Evolutionary conservation across 2,888 invertebrate species (phyloP), one percentile per base, ranked within the genome.

Genomic region (Sicus ferrugineus): DNA sequence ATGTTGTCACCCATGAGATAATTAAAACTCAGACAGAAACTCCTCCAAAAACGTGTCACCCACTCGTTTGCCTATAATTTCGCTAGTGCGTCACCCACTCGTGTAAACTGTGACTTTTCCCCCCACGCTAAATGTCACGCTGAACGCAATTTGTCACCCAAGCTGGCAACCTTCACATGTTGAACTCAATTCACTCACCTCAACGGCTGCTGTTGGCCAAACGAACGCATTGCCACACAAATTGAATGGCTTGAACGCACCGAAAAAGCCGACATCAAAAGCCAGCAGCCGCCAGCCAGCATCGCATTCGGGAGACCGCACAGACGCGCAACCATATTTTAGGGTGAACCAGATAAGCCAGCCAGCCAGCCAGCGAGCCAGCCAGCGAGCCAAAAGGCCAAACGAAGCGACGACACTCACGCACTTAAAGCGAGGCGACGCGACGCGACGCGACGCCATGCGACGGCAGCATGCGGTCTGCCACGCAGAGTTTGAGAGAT

Each of bases 321-420:
- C 59, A 50, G 21, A 19, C 19, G 19, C 50, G 26, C 54, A 14
- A 5, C 3, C 54, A 54, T 54, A 54, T 42, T 61, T 61, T 42
- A 61, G 42, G 42, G 7, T 61, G 42, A 61, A 9, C 61, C 19
- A 61, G 61, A 61, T 61, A 61, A 61, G 61, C 61, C 38, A 61
- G 28, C 54, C 46, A 19, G 19, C 46, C 46, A 19, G 19, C 46
- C 46, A 46, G 56, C 56, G 16, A 56, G n/a, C 46, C 46, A 19
- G 26, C 23, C 23, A 14, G 26, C 23, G n/a, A 7, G 26, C 1
- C 54, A 23, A 23, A 52, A 23, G 52, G 9, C 23, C 21, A 52
- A 52, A 23, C 52, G 54, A 16, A 54, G 26, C 26, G 54, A 23
- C 54, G 54, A 3, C 28, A 54, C 23, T 26, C 11, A 11, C 21